These are phyloP conservation scores for Schizopygopsis pylzovi DNA, from an alignment of 2,797 vertebrate species.

Conservation along the genomic window DNA sequence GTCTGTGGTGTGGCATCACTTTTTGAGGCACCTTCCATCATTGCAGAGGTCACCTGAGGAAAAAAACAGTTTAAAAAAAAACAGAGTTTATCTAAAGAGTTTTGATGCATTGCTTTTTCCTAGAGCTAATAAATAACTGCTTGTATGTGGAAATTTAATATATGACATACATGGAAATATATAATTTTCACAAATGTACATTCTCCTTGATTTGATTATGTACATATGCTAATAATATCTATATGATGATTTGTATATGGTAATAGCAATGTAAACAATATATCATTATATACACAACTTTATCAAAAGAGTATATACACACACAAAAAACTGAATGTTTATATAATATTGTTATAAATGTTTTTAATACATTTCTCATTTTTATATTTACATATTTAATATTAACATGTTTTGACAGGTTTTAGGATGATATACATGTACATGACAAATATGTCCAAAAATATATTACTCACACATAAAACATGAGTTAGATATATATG, in stretches of 20 bases:
- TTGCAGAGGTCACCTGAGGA: not conserved
- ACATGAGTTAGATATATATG: not conserved
- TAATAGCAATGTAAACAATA: not conserved
- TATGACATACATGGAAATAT: not conserved
- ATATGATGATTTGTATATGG: not conserved
- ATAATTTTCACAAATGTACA: not conserved
- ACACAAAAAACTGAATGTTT: no score
- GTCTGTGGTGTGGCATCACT: conserved; percentile 57
- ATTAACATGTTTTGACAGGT: no score
- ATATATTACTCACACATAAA: not conserved
- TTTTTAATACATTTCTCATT: not conserved
- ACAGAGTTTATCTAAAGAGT: not conserved
- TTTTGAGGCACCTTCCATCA: conserved; percentile 74
- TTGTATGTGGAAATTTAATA: not conserved
- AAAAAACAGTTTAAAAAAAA: not conserved
- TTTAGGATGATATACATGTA: not conserved
- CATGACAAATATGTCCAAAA: not conserved
- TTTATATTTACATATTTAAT: not conserved
- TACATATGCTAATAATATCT: not conserved
- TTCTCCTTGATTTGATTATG: not conserved
- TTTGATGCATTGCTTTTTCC: not conserved
- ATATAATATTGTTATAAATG: no score
- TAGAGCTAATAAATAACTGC: not conserved
- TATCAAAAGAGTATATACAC: no score
- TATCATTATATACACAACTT: not conserved